phyloP scores from a whole-genome alignment of 1,140 invertebrate genomes.

The Danaus plexippus region DNA sequence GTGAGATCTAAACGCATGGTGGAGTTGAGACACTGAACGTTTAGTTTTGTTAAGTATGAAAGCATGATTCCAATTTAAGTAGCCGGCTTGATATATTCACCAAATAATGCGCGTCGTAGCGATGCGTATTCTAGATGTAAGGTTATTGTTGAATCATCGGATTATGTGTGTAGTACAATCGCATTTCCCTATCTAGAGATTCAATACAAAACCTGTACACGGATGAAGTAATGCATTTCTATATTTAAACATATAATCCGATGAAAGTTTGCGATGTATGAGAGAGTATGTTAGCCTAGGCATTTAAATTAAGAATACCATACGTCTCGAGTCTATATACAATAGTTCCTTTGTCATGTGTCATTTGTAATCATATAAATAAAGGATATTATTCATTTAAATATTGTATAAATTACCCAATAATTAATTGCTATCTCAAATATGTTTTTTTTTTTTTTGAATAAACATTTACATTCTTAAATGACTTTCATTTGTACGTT shows the following conservation, averaged over 20 bases:
- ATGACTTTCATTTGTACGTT: slow-evolving; percentile 9
- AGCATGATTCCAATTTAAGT: slow-evolving; percentile 10
- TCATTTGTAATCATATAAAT: slow-evolving; percentile 65
- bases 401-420: slow-evolving; percentile 61
- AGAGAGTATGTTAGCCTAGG: slow-evolving; percentile 41
- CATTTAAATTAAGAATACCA: slow-evolving; percentile 49
- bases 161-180: not conserved
- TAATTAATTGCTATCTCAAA: slow-evolving; percentile 69
- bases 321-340: slow-evolving; percentile 65
- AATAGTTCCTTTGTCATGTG: slow-evolving; percentile 71
- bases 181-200: not conserved
- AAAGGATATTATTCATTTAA: slow-evolving; percentile 58
- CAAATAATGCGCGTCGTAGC: slow-evolving; percentile 5
- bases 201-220: not conserved
- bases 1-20: not conserved
- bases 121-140: too few species aligned
- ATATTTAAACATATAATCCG: slow-evolving; percentile 13
- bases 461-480: slow-evolving; percentile 61
- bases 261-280: slow-evolving; percentile 16
- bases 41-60: slow-evolving; percentile 3
- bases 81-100: slow-evolving; percentile 14
- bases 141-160: not conserved
- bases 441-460: slow-evolving; percentile 62
- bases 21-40: slow-evolving; percentile 4
- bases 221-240: not conserved